Conservation (phyloP, 2,113 vertebrate genomes). For the Xyrauchen texanus region DNA sequence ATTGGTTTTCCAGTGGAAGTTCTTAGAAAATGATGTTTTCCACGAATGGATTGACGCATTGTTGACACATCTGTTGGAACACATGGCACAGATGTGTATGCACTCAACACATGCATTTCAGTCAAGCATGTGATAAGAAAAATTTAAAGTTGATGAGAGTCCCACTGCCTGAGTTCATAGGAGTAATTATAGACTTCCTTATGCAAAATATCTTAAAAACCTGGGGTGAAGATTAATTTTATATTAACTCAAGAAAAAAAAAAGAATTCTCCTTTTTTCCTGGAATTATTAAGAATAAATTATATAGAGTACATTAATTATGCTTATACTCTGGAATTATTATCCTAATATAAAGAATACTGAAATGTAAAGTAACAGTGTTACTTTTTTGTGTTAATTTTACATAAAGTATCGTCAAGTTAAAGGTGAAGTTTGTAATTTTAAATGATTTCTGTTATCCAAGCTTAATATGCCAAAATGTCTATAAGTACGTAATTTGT, state of each 20-base stretch:
- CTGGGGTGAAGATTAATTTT: constrained; percentile 12
- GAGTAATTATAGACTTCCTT: constrained; percentile 24
- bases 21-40: neutral
- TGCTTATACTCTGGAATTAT: neutral
- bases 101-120: neutral
- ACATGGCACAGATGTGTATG: constrained; percentile 4
- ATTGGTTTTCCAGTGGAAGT: neutral
- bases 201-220: constrained; percentile 3
- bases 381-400: too few relatives aligned
- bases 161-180: neutral
- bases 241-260: neutral
- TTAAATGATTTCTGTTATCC: too few relatives aligned
- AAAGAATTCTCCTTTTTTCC: neutral
- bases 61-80: constrained; percentile 23
- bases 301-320: neutral
- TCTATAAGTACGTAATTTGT: too few relatives aligned
- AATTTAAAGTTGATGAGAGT: constrained; percentile 1
- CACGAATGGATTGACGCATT: neutral
- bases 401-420: neutral
- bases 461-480: too few relatives aligned
- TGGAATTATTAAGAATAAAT: neutral
- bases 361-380: neutral
- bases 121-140: neutral
- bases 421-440: neutral
- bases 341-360: neutral